phyloP scores from a whole-genome alignment of 2,797 vertebrate species.

The Siniperca obscura region DNA sequence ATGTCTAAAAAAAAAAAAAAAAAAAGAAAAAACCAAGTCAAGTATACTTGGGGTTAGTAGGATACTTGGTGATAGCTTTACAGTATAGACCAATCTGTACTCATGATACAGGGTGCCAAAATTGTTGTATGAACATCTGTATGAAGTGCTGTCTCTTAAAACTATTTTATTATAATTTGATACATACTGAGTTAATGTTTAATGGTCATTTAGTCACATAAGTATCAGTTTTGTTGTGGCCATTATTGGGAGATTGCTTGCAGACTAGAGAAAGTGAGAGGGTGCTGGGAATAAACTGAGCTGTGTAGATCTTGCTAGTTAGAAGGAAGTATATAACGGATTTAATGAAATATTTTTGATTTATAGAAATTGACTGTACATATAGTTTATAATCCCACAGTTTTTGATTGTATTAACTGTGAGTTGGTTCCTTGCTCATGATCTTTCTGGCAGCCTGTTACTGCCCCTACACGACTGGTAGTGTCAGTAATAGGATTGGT shows the following conservation, averaged over 20 bases:
- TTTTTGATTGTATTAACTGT: conserved; percentile 25
- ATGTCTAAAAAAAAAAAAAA: not conserved
- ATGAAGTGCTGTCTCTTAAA: conserved; percentile 2
- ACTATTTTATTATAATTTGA: not conserved
- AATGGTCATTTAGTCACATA: not conserved
- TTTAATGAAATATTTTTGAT: not conserved
- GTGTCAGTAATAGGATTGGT: conserved; percentile 14
- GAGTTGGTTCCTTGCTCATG: not conserved
- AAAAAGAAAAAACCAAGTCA: not conserved
- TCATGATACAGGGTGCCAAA: not conserved
- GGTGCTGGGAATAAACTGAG: conserved; percentile 1
- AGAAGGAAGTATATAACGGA: not conserved
- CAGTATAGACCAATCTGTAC: not conserved
- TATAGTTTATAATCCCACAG: not conserved
- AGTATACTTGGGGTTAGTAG: not conserved
- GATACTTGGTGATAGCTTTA: not conserved
- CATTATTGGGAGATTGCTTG: not conserved
- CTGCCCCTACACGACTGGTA: not conserved
- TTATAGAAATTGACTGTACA: not conserved
- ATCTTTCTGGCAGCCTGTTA: not conserved
- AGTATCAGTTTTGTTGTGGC: not conserved
- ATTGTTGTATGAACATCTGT: not conserved
- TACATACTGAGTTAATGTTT: not conserved
- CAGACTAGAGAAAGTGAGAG: not conserved
- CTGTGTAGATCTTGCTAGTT: not conserved